A percentile compares a stretch with the other conserved stretches of the same genome.
These are phyloP conservation scores for Chrysina gloriosa DNA, from an alignment of 2,888 invertebrate species.

Conservation along the genomic window DNA sequence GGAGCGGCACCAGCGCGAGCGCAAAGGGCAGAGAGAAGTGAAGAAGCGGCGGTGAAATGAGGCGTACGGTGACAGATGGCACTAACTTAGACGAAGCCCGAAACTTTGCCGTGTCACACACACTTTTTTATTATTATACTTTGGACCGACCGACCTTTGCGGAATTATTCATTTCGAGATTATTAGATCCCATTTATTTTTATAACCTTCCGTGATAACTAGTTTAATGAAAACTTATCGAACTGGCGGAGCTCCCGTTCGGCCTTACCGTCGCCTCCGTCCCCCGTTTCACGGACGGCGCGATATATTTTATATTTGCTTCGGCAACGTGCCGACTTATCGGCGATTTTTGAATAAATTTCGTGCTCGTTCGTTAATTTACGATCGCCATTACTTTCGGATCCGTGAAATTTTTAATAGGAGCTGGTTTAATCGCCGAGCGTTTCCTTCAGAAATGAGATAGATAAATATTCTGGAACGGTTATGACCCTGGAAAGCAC, in stretches of 20 bases:
- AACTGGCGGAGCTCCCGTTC: not conserved
- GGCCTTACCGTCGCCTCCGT: not conserved
- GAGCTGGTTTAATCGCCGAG: no score
- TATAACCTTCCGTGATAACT: slow-evolving; percentile 41
- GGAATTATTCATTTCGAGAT: slow-evolving; percentile 55
- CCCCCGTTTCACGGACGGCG: not conserved
- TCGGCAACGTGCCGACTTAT: slow-evolving; percentile 19
- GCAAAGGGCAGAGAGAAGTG: no score
- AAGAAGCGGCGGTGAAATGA: slow-evolving; percentile 60
- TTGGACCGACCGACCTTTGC: slow-evolving; percentile 52
- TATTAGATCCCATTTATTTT: slow-evolving; percentile 47
- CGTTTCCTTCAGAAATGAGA: no score
- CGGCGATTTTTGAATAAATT: slow-evolving; percentile 15
- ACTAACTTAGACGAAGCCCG: slow-evolving; percentile 55
- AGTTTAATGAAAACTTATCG: slow-evolving; percentile 42
- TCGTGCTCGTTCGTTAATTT: not conserved
- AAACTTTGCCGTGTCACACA: slow-evolving; percentile 58
- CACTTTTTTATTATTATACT: slow-evolving; percentile 37
- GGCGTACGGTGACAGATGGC: slow-evolving; percentile 61
- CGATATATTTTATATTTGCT: slow-evolving; percentile 5
- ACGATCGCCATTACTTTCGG: not conserved
- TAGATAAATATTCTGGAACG: no score
- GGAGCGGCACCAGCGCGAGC: not conserved
- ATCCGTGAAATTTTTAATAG: not conserved
- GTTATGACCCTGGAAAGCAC: no score